Evolutionary conservation across 1,140 invertebrate species (phyloP).

Genomic region (Sycophila sp.): DNA sequence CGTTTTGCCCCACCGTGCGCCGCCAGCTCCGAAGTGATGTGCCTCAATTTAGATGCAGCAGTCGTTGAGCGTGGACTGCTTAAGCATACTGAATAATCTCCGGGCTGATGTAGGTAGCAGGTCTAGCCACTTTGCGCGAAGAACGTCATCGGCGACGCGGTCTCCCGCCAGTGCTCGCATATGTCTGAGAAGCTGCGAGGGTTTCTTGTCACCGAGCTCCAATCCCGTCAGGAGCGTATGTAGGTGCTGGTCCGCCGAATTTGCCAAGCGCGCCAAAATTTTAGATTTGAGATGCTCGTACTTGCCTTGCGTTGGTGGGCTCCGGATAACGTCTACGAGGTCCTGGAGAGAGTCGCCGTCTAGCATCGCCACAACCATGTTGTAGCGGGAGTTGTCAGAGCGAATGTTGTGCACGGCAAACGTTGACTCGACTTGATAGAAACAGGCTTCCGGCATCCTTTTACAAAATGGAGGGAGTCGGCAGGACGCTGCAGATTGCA

Average conservation of each 20-base stretch:
- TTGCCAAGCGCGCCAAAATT: slow-evolving; percentile 19
- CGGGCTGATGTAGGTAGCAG: neutral
- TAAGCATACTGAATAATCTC: slow-evolving; percentile 1
- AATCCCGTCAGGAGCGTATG: neutral
- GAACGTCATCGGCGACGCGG: slow-evolving; percentile 17
- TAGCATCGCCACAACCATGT: too few relatives aligned
- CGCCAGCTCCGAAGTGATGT: too few relatives aligned
- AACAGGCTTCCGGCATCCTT: neutral
- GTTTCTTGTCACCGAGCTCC: too few relatives aligned
- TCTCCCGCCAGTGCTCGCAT: slow-evolving; percentile 38
- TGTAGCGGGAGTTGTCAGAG: too few relatives aligned
- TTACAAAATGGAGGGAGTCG: too few relatives aligned
- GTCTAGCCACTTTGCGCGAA: too few relatives aligned
- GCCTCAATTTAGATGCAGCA: too few relatives aligned
- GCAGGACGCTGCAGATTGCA: neutral
- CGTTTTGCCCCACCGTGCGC: too few relatives aligned
- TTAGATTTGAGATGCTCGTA: slow-evolving; percentile 32
- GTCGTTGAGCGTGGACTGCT: slow-evolving; percentile 9
- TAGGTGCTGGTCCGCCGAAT: slow-evolving; percentile 27
- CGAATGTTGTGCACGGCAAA: too few relatives aligned
- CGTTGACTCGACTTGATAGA: slow-evolving; percentile 16
- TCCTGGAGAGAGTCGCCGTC: neutral
- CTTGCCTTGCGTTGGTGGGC: slow-evolving; percentile 19
- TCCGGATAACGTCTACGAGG: slow-evolving; percentile 25
- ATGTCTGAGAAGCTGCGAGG: slow-evolving; percentile 37